A percentile compares a stretch with the other conserved stretches of the same genome.
Conservation (phyloP, 2,888 invertebrate genomes). For the Dioctria linearis region DNA sequence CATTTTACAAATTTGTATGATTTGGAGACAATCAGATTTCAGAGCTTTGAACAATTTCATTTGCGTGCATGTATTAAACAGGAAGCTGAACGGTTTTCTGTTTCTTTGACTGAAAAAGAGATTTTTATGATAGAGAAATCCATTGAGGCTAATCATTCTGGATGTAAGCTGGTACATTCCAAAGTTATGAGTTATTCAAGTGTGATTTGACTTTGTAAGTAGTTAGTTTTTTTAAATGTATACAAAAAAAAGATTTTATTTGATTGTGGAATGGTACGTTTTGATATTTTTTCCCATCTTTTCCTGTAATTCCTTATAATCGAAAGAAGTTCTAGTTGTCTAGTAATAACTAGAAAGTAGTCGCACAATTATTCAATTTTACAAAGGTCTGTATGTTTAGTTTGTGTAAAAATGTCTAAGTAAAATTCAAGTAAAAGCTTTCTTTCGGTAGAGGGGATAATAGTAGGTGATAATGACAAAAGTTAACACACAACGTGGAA, state of each 20-base stretch:
- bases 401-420: no score
- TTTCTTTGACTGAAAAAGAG: constrained; percentile 60
- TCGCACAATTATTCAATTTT: no score
- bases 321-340: no score
- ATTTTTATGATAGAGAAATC: constrained; percentile 63
- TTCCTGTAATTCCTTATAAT: no score
- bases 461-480: no score
- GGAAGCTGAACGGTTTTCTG: constrained; percentile 61
- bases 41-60: constrained; percentile 61
- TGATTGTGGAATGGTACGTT: no score
- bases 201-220: constrained; percentile 59
- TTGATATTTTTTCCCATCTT: no score
- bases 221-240: neutral
- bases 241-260: neutral
- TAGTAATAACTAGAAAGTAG: no score
- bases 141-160: constrained; percentile 63
- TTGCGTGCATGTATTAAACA: constrained; percentile 64
- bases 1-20: constrained; percentile 60
- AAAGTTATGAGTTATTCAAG: constrained; percentile 61
- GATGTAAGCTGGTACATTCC: constrained; percentile 67
- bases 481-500: no score
- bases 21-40: constrained; percentile 62
- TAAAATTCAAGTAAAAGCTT: no score
- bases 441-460: no score
- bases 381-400: no score